A percentile compares a stretch with the other conserved stretches of the same genome.
These are phyloP conservation scores for Drosophila chauvacae DNA, from an alignment of 1,140 invertebrate species.

Conservation along the genomic window DNA sequence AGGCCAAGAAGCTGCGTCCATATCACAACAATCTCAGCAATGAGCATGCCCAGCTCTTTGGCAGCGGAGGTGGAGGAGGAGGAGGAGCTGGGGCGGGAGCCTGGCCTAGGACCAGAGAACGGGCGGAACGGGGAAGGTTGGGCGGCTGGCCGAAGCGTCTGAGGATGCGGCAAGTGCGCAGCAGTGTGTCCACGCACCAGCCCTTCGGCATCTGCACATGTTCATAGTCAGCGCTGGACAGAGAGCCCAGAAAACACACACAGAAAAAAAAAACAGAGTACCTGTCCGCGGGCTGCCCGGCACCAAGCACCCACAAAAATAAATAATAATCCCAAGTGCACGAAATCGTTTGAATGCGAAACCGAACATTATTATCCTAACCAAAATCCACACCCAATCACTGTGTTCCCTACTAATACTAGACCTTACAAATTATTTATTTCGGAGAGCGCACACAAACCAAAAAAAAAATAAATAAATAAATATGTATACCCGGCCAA, in stretches of 20 bases:
- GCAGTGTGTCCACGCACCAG: slow-evolving; percentile 77
- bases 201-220: slow-evolving; percentile 84
- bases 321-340: slow-evolving; percentile 41
- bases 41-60: slow-evolving; percentile 74
- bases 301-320: slow-evolving; percentile 54
- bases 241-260: slow-evolving; percentile 2
- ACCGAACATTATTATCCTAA: slow-evolving; percentile 26
- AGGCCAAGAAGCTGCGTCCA: slow-evolving; percentile 49
- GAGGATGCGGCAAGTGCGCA: slow-evolving; percentile 73
- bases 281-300: slow-evolving; percentile 36
- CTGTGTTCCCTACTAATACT: slow-evolving; percentile 53
- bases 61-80: slow-evolving; percentile 19
- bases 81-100: slow-evolving; percentile 5
- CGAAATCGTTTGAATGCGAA: slow-evolving; percentile 28
- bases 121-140: slow-evolving; percentile 20
- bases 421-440: slow-evolving; percentile 35
- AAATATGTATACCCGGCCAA: slow-evolving; percentile 39
- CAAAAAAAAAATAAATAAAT: slow-evolving; percentile 4
- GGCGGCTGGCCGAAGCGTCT: slow-evolving; percentile 64
- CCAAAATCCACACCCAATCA: slow-evolving; percentile 32
- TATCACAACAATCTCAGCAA: slow-evolving; percentile 76
- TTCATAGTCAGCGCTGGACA: slow-evolving; percentile 82
- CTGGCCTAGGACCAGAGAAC: not conserved
- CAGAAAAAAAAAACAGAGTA: slow-evolving; percentile 34
- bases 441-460: slow-evolving; percentile 67